Percentiles rank a stretch among this genome's conserved stretches.
These are phyloP conservation scores for Melinopterus prodromus DNA, from an alignment of 2,888 invertebrate species.

Conservation along the genomic window DNA sequence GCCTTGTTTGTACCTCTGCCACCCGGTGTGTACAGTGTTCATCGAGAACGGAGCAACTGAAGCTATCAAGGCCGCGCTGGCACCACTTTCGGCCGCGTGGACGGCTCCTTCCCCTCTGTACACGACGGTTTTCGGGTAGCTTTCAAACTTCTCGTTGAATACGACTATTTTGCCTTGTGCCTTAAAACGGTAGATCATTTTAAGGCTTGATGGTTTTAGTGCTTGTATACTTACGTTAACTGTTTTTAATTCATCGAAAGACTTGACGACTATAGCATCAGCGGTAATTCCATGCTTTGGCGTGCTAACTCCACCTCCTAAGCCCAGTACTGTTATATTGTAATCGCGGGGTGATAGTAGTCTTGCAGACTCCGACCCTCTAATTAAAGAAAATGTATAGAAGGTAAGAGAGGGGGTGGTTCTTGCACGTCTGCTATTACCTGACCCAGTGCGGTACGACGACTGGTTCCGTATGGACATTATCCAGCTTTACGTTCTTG, in stretches of 20 bases:
- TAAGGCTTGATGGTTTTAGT: background rate
- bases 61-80: slow-evolving; percentile 76
- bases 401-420: background rate
- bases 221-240: slow-evolving; percentile 61
- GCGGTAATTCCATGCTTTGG: slow-evolving; percentile 76
- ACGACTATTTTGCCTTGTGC: slow-evolving; percentile 79
- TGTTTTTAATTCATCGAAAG: slow-evolving; percentile 70
- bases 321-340: slow-evolving; percentile 71
- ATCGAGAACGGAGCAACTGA: slow-evolving; percentile 82
- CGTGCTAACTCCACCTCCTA: slow-evolving; percentile 77
- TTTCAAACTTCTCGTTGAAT: slow-evolving; percentile 72
- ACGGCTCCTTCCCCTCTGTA: slow-evolving; percentile 74
- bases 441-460: slow-evolving; percentile 67
- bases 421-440: slow-evolving; percentile 62
- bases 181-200: slow-evolving; percentile 50
- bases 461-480: slow-evolving; percentile 77
- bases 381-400: slow-evolving; percentile 54
- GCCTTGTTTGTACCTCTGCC: slow-evolving; percentile 68
- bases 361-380: slow-evolving; percentile 73
- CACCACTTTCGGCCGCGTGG: slow-evolving; percentile 76
- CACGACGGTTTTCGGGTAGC: slow-evolving; percentile 71
- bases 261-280: slow-evolving; percentile 75
- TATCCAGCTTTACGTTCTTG: slow-evolving; percentile 62
- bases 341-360: slow-evolving; percentile 71
- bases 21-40: slow-evolving; percentile 80